phyloP scores from a whole-genome alignment of 23 tunicate species.

The Trididemnum nubilum region DNA sequence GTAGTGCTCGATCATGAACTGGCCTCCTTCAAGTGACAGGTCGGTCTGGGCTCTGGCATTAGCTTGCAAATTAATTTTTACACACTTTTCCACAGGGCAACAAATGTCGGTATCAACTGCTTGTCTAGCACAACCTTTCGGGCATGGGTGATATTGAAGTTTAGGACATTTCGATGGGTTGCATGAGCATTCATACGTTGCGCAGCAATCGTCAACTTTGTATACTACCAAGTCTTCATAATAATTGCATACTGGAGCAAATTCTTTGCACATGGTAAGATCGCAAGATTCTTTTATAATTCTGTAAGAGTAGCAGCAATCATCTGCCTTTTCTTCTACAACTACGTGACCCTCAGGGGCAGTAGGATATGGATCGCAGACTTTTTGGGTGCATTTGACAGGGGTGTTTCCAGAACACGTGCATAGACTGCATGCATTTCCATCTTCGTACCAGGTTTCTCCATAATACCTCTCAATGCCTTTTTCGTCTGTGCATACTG shows the following conservation, averaged over 20 bases:
- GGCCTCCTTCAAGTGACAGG: slow-evolving; percentile 2
- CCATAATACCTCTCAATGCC: slow-evolving; percentile 77
- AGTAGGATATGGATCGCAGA: slow-evolving; percentile 56
- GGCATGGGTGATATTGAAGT: slow-evolving; percentile 64
- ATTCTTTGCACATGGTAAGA: slow-evolving; percentile 44
- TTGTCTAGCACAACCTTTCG: slow-evolving; percentile 37
- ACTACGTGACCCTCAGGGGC: slow-evolving; percentile 69
- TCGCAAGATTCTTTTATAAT: slow-evolving; percentile 61
- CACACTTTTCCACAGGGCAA: slow-evolving; percentile 75
- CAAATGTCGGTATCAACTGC: slow-evolving; percentile 39
- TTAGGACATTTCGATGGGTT: slow-evolving; percentile 72
- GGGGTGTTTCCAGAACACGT: slow-evolving; percentile 34
- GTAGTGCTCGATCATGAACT: background rate
- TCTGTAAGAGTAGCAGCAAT: slow-evolving; percentile 74
- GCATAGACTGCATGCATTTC: slow-evolving; percentile 77
- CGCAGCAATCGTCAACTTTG: slow-evolving; percentile 72
- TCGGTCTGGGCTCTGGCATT: slow-evolving; percentile 11
- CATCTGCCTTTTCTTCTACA: slow-evolving; percentile 84
- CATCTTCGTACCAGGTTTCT: slow-evolving; percentile 85
- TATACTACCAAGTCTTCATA: slow-evolving; percentile 69
- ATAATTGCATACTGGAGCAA: slow-evolving; percentile 47
- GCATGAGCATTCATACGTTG: slow-evolving; percentile 77
- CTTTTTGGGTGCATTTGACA: slow-evolving; percentile 35
- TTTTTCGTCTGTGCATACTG: slow-evolving; percentile 67
- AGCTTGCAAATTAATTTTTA: slow-evolving; percentile 3